Conservation (phyloP, 2,888 invertebrate species). For the Brachyptera putata region DNA sequence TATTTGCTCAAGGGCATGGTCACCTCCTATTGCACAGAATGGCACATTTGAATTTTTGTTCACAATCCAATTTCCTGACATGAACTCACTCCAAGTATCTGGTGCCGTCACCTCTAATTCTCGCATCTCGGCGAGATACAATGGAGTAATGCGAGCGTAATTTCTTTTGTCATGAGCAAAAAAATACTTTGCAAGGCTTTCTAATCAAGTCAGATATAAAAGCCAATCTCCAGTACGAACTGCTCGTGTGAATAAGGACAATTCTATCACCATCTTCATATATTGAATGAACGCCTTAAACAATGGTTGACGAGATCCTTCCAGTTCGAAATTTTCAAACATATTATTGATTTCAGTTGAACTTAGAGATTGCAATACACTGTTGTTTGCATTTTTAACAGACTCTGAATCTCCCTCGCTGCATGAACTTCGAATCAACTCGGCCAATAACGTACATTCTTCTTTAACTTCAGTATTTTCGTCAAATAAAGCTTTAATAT, state of each 20-base stretch:
- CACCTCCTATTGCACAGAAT: background rate
- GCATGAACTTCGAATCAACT: no score
- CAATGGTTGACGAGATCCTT: background rate
- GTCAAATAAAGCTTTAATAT: background rate
- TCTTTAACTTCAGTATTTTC: background rate
- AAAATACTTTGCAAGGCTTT: constrained; percentile 10
- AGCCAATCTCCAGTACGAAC: constrained; percentile 10
- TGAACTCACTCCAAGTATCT: background rate
- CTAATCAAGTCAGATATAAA: constrained; percentile 12
- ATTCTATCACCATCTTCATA: constrained; percentile 10
- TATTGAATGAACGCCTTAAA: constrained; percentile 11
- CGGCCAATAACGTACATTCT: background rate
- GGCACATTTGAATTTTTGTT: constrained; percentile 13
- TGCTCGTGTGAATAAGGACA: background rate
- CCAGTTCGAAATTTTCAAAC: background rate
- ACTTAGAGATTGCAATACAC: no score
- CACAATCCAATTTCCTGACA: constrained; percentile 15
- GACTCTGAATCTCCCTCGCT: background rate
- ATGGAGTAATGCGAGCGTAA: constrained; percentile 18
- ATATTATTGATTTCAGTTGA: background rate
- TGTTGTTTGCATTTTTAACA: no score
- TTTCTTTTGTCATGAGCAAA: constrained; percentile 19
- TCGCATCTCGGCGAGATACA: constrained; percentile 10
- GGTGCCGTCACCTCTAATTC: background rate
- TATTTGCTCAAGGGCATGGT: no score